Percentiles rank a stretch among this genome's conserved stretches.
Conservation (phyloP, 92 coral and sea anemone genomes). For the Heliopora coerulea region DNA sequence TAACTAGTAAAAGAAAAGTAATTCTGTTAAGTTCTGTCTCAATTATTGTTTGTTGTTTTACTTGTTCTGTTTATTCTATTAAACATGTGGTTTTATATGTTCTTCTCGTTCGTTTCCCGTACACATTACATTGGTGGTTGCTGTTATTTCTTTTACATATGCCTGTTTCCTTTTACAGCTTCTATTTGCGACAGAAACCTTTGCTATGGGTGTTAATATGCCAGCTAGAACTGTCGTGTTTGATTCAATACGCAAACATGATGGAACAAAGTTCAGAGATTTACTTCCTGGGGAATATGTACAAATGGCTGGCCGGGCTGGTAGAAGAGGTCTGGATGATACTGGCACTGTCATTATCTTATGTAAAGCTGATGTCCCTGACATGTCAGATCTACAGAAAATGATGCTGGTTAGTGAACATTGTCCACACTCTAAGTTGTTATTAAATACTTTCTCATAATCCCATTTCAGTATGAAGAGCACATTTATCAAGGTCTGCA, state of each 20-base stretch:
- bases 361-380: constrained; percentile 86
- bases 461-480: no score
- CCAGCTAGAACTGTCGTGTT: constrained; percentile 95
- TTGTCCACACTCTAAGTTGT: no score
- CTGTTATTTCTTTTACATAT: no score
- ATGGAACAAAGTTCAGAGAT: constrained; percentile 73
- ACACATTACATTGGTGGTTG: no score
- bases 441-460: no score
- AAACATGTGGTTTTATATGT: no score
- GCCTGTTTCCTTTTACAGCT: constrained; percentile 53
- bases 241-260: constrained; percentile 83
- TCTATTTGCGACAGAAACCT: constrained; percentile 96
- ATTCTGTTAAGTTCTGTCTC: no score
- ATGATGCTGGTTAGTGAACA: constrained; percentile 87
- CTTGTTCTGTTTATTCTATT: no score
- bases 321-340: constrained; percentile 85
- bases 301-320: constrained; percentile 99
- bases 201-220: constrained; percentile 99
- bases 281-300: constrained; percentile 83
- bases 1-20: no score
- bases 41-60: no score
- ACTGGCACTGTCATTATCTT: constrained; percentile 93
- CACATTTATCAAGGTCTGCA: no score
- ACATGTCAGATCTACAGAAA: constrained; percentile 77
- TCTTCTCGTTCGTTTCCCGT: no score